Base-by-base conservation (phyloP, 2,888 invertebrate species). In the Macrosoma leucophasiata region DNA sequence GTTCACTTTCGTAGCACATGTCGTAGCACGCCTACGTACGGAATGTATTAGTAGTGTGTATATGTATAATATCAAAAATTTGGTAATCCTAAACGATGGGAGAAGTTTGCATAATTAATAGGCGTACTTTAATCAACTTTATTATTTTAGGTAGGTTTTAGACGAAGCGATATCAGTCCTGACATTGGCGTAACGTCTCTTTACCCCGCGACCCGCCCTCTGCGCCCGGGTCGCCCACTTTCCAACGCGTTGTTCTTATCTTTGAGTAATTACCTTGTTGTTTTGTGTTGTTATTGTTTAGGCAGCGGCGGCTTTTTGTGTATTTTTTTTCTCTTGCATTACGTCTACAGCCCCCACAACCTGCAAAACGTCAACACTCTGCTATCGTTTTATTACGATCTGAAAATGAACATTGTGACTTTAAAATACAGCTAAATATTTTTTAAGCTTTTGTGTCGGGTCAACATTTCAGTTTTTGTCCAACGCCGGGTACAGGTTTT, bases 211-310 rank as follows among this genome's bases (percentile, higher is more conserved):
- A 38, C 37, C 48, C 52, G 33, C 47, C 44, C 45, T 44, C 49
- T 52, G 44, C 43, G 48, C 55, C 43, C 52, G 58, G 55, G 58
- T 62, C 57, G 61, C 55, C 52, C 57, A 60, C 62, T 65, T 67
- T 64, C 55, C 56, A 58, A 62, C 63, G 63, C 61, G 62, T 60
- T 65, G 59, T 58, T 67, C 70, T 70, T 73, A 70, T 73, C 72
- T 71, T 64, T 72, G 65, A 70, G 64, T 72, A 70, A 72, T 71
- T 70, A 69, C 62, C 60, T 64, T 62, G 61, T 62, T 65, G 64
- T 71, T 71, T 64, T 65, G 19, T 34, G 15, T 23, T 29, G 29
- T 29, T 25, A 29, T 32, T 32, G 29, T 29, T 17, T 24, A 14
- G 24, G 23, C 15, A 21, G 50, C 46, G 43, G 47, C 46, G 43